phyloP scores from a whole-genome alignment of 2,888 invertebrate genomes.

The Stomorhina lunata region DNA sequence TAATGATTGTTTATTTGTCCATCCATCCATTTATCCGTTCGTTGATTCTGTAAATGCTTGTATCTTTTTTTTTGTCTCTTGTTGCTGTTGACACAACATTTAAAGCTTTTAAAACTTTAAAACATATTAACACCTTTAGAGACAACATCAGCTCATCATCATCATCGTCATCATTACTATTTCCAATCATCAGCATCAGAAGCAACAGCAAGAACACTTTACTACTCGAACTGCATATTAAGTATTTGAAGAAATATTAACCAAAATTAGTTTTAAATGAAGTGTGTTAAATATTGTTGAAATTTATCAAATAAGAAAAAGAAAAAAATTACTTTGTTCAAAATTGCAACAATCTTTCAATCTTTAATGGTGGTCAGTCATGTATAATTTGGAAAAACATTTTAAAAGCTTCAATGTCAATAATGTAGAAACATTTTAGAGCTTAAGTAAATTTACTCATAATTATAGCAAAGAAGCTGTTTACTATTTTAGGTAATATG shows the following conservation, averaged over 20 bases:
- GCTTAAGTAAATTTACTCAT: neutral
- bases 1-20: constrained; percentile 61
- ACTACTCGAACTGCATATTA: constrained; percentile 29
- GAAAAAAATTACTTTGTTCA: constrained; percentile 5
- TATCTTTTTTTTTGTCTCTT: neutral
- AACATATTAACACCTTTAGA: constrained; percentile 59
- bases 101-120: constrained; percentile 57
- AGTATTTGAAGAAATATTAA: constrained; percentile 58
- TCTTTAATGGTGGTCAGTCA: constrained; percentile 21
- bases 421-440: neutral
- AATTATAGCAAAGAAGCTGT: no score
- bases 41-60: no score
- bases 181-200: constrained; percentile 13
- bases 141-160: constrained; percentile 30
- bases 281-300: constrained; percentile 49
- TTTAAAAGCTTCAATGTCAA: constrained; percentile 18
- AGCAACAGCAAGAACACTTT: neutral
- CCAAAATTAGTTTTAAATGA: constrained; percentile 61
- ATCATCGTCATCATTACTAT: neutral
- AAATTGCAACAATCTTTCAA: neutral
- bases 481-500: no score
- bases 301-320: constrained; percentile 49
- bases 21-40: constrained; percentile 27
- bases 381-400: constrained; percentile 11
- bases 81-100: constrained; percentile 58